Conservation (phyloP, 2,113 vertebrate genomes). For the Muntiacus muntjak region DNA sequence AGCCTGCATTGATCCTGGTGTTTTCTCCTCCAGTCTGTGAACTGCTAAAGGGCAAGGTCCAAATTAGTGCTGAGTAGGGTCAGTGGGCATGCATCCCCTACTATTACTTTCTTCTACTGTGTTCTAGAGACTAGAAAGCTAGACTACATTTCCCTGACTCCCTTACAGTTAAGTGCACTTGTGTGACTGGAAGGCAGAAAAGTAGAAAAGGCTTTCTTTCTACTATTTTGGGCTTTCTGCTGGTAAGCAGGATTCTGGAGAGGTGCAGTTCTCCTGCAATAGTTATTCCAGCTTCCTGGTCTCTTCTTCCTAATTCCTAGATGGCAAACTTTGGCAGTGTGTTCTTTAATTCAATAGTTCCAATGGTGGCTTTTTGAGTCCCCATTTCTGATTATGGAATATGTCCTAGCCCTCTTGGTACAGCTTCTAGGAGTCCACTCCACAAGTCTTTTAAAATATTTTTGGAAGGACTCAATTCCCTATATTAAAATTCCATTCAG, state of each 20-base stretch:
- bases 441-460: background rate
- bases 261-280: background rate
- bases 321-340: background rate
- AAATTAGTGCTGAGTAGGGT: background rate
- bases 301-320: slow-evolving; percentile 29
- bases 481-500: background rate
- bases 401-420: background rate
- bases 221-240: background rate
- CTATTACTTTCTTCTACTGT: background rate
- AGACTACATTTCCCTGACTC: background rate
- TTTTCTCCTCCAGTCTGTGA: background rate
- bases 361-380: background rate
- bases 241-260: slow-evolving; percentile 11
- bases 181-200: background rate
- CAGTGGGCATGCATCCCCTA: background rate
- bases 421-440: background rate
- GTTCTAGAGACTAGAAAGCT: background rate
- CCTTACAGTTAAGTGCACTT: background rate
- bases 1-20: background rate
- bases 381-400: background rate
- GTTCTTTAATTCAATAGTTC: slow-evolving; percentile 4
- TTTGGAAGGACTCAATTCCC: slow-evolving; percentile 4
- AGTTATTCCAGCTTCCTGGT: background rate
- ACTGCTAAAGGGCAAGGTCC: background rate
- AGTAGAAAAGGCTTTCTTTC: background rate